A percentile compares a stretch with the other conserved stretches of the same genome.
Evolutionary conservation across 2,113 vertebrate species (phyloP).

Genomic region (Girardinichthys multiradiatus): DNA sequence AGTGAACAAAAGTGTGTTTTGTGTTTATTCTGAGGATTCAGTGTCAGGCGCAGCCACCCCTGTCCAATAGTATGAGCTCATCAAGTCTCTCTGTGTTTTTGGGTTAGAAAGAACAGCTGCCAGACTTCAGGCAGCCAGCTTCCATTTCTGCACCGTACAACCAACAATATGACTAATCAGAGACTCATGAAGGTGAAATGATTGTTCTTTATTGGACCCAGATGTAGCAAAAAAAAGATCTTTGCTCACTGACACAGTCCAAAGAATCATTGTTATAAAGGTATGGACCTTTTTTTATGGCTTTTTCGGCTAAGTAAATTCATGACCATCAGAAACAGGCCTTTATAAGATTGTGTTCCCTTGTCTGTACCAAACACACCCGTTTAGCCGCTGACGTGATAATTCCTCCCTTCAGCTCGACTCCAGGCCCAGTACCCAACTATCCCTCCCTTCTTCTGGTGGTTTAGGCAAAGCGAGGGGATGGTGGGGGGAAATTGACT

Average conservation of each 20-base stretch:
- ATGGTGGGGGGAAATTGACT: constrained; percentile 70
- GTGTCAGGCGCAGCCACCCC: constrained; percentile 44
- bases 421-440: constrained; percentile 46
- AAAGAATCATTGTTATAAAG: constrained; percentile 8
- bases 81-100: constrained; percentile 59
- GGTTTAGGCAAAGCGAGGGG: constrained; percentile 70
- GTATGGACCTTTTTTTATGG: constrained; percentile 6
- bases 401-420: constrained; percentile 73
- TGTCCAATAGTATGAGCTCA: constrained; percentile 68
- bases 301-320: constrained; percentile 16
- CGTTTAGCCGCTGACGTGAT: constrained; percentile 72
- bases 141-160: constrained; percentile 67
- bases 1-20: constrained; percentile 43
- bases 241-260: constrained; percentile 7
- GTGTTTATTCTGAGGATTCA: constrained; percentile 28
- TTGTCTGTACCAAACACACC: constrained; percentile 56
- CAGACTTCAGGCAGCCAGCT: constrained; percentile 51
- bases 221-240: constrained; percentile 12
- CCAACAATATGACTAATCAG: constrained; percentile 67
- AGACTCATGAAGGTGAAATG: constrained; percentile 58
- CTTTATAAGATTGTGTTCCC: constrained; percentile 38
- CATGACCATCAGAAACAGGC: constrained; percentile 29
- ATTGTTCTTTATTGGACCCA: constrained; percentile 30
- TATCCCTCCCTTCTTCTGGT: constrained; percentile 40
- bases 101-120: constrained; percentile 59